Percentiles rank a stretch among this genome's conserved stretches.
phyloP scores from a whole-genome alignment of 1,140 invertebrate genomes.

The Drosophila lini region DNA sequence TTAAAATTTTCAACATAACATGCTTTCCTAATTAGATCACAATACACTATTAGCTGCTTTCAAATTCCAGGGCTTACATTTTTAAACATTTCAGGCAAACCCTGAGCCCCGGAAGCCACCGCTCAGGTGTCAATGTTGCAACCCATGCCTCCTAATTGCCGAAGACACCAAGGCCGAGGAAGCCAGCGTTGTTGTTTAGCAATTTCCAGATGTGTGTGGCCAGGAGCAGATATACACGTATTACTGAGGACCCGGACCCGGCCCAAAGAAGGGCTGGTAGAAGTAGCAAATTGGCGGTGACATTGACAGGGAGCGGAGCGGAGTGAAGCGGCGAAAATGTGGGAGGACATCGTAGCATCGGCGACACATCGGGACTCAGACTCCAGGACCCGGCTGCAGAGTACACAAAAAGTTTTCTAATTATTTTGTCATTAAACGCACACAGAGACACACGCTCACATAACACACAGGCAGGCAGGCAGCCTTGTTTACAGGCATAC shows the following conservation, averaged over 20 bases:
- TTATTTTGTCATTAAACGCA: constrained; percentile 83
- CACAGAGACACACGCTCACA: constrained; percentile 47
- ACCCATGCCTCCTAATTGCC: constrained; percentile 61
- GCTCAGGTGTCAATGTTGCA: constrained; percentile 60
- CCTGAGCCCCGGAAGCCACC: constrained; percentile 1
- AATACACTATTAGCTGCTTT: constrained; percentile 20
- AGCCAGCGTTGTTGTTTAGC: constrained; percentile 51
- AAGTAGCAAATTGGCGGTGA: constrained; percentile 78
- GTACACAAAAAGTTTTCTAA: constrained; percentile 83
- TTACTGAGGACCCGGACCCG: neutral
- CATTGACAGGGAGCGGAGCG: constrained; percentile 62
- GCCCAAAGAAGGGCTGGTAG: constrained; percentile 18
- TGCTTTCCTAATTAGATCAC: constrained; percentile 14
- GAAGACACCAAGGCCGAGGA: constrained; percentile 46
- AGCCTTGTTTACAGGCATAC: constrained; percentile 77
- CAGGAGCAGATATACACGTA: constrained; percentile 26
- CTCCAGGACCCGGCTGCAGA: constrained; percentile 60
- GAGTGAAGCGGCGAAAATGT: constrained; percentile 13
- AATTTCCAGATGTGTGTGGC: constrained; percentile 63
- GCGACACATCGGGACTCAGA: constrained; percentile 25
- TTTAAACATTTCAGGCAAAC: constrained; percentile 40
- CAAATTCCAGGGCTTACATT: constrained; percentile 16
- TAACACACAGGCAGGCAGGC: constrained; percentile 19
- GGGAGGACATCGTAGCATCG: constrained; percentile 18
- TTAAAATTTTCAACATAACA: constrained; percentile 4